Conservation (phyloP, 2,888 invertebrate genomes). For the Zhengitettix transpicula region DNA sequence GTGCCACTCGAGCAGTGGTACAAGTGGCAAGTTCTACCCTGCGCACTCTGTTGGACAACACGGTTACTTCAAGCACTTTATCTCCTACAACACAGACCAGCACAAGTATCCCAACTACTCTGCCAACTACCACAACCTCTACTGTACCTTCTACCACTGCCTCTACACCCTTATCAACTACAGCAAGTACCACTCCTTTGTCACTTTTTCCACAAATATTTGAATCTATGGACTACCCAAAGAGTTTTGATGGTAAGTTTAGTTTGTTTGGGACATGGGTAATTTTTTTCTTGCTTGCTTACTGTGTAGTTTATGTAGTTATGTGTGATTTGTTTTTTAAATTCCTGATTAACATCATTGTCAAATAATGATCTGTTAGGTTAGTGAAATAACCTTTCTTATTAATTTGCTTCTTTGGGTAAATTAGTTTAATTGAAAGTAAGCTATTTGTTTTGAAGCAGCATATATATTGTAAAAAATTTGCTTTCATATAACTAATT, state of each 20-base stretch:
- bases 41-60: constrained; percentile 23
- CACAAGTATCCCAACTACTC: constrained; percentile 27
- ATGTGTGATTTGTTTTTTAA: too few species aligned
- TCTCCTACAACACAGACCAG: constrained; percentile 25
- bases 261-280: too few species aligned
- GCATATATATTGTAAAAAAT: too few species aligned
- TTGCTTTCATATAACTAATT: too few species aligned
- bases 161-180: constrained; percentile 28
- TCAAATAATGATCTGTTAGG: too few species aligned
- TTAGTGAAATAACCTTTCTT: too few species aligned
- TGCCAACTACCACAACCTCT: constrained; percentile 28
- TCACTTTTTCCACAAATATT: constrained; percentile 16
- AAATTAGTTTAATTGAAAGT: too few species aligned
- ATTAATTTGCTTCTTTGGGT: too few species aligned
- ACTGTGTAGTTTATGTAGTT: too few species aligned
- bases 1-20: constrained; percentile 35
- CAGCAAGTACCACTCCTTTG: constrained; percentile 30
- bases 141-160: constrained; percentile 22
- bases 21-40: constrained; percentile 35
- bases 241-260: constrained; percentile 3
- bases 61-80: constrained; percentile 28
- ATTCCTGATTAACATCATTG: too few species aligned
- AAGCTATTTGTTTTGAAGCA: too few species aligned
- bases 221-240: constrained; percentile 8
- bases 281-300: too few species aligned